Conservation (phyloP, 2,888 invertebrate genomes). For the Zonitis immaculata region DNA sequence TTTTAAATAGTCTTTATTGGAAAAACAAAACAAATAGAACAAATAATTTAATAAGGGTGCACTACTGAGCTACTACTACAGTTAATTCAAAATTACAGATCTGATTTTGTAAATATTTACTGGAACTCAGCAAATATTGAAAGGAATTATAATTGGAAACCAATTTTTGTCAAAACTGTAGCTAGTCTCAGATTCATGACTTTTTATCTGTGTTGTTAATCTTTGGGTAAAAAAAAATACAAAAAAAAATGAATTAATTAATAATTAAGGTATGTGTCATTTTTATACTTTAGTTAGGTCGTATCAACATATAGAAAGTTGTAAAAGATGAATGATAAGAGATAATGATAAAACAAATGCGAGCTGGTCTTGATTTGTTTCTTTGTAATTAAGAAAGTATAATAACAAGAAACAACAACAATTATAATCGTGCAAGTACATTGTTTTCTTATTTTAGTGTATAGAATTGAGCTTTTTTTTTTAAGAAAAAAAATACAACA, state of each 20-base stretch:
- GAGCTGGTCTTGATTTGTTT: conserved; percentile 39
- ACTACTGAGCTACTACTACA: conserved; percentile 17
- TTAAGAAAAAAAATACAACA: no score
- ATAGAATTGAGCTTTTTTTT: conserved; percentile 8
- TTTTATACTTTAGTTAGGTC: conserved; percentile 35
- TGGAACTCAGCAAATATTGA: neutral
- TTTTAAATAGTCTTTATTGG: neutral
- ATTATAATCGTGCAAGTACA: conserved; percentile 8
- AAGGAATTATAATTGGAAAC: neutral
- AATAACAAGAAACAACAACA: neutral
- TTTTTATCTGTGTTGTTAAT: conserved; percentile 40
- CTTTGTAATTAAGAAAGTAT: conserved; percentile 7
- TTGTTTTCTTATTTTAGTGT: conserved; percentile 21
- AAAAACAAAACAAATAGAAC: no score
- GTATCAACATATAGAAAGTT: conserved; percentile 23
- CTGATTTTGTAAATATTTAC: neutral
- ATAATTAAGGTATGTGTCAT: conserved; percentile 37
- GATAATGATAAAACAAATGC: conserved; percentile 29
- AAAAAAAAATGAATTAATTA: no score
- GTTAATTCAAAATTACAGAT: neutral
- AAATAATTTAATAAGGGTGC: conserved; percentile 18
- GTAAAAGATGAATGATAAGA: conserved; percentile 26
- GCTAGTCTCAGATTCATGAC: conserved; percentile 36
- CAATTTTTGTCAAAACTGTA: conserved; percentile 10
- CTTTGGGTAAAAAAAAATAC: conserved; percentile 12